A percentile compares a stretch with the other conserved stretches of the same genome.
These are phyloP conservation scores for Scophthalmus maximus DNA, from an alignment of 2,113 vertebrate genomes.

Conservation along the genomic window DNA sequence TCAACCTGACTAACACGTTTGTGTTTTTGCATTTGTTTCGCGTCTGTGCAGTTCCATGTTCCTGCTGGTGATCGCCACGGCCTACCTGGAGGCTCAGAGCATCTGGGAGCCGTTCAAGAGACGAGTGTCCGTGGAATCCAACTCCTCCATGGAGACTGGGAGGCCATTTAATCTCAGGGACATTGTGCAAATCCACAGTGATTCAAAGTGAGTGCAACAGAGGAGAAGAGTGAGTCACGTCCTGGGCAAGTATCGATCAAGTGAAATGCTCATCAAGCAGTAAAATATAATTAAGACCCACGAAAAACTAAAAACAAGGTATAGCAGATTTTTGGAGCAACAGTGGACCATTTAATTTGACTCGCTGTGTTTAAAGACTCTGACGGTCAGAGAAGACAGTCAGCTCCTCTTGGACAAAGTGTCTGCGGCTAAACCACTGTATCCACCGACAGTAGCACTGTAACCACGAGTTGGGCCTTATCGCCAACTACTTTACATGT, in stretches of 20 bases:
- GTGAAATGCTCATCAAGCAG: too few species aligned
- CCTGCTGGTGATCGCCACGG: constrained; percentile 94
- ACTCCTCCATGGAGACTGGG: constrained; percentile 91
- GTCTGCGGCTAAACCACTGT: not conserved
- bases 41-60: constrained; percentile 88
- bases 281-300: too few species aligned
- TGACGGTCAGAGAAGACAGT: not conserved
- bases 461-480: not conserved
- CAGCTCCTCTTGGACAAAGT: too few species aligned
- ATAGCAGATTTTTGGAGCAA: too few species aligned
- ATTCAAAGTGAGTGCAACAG: constrained; percentile 89
- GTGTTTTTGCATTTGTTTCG: constrained; percentile 44
- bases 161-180: constrained; percentile 98
- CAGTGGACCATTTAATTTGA: too few species aligned
- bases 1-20: not conserved
- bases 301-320: too few species aligned
- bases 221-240: too few species aligned
- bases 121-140: constrained; percentile 92
- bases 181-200: constrained; percentile 94
- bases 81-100: constrained; percentile 98
- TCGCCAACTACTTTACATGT: not conserved
- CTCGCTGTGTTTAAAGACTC: not conserved
- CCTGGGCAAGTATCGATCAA: too few species aligned
- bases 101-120: constrained; percentile 98
- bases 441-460: not conserved